These are phyloP conservation scores for Mastigias papua DNA, from an alignment of 30 jellyfish, hydroid and myxozoan genomes.

Conservation along the genomic window DNA sequence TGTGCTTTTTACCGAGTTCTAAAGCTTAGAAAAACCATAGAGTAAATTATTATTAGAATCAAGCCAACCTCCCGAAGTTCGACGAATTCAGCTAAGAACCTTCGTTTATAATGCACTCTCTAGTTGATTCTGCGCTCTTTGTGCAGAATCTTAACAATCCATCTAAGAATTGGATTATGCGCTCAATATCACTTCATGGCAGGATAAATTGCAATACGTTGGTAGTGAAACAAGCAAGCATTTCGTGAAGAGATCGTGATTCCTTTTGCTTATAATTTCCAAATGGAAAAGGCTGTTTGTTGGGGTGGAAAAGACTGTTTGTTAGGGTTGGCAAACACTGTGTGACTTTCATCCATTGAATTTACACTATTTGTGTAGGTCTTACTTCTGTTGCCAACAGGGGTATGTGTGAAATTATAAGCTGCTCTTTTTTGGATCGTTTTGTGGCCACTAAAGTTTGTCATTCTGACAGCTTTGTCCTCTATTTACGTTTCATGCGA, in stretches of 20 bases:
- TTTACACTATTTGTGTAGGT: neutral
- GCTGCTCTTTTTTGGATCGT: too few species aligned
- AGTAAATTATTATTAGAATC: too few species aligned
- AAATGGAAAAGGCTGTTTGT: neutral
- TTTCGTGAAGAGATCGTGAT: neutral
- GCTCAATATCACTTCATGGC: neutral
- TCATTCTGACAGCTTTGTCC: too few species aligned
- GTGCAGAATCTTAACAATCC: too few species aligned
- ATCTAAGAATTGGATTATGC: neutral
- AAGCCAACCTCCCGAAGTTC: too few species aligned
- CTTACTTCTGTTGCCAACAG: neutral
- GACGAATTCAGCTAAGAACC: too few species aligned
- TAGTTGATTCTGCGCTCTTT: too few species aligned
- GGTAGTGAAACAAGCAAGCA: neutral
- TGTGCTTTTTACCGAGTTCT: constrained; percentile 15
- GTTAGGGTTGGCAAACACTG: too few species aligned
- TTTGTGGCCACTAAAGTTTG: too few species aligned
- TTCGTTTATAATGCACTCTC: too few species aligned
- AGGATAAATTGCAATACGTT: neutral
- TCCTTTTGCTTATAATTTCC: neutral
- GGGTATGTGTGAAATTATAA: neutral
- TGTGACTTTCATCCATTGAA: too few species aligned
- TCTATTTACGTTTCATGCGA: too few species aligned
- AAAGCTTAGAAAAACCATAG: constrained; percentile 13
- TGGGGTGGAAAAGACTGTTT: neutral